Conservation (phyloP, 2,888 invertebrate genomes). For the Xestia sexstrigata region DNA sequence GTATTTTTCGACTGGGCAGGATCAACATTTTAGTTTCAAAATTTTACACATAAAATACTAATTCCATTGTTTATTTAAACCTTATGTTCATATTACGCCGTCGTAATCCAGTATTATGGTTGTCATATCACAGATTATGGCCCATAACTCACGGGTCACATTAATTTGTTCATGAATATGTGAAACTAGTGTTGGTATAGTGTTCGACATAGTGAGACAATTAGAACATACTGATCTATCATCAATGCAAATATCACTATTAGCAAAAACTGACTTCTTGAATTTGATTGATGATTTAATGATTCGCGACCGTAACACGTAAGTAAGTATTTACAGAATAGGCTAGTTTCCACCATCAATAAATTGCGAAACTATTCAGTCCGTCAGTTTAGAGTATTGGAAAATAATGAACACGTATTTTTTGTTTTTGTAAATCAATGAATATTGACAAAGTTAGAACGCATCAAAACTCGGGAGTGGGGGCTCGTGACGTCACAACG, state of each 20-base stretch:
- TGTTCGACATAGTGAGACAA: not conserved
- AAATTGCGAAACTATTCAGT: too few relatives aligned
- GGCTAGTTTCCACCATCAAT: too few relatives aligned
- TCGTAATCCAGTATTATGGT: constrained; percentile 35
- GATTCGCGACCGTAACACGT: too few relatives aligned
- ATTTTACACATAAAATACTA: not conserved
- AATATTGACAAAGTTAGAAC: too few relatives aligned
- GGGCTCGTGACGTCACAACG: too few relatives aligned
- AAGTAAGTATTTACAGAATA: too few relatives aligned
- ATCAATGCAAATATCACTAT: not conserved
- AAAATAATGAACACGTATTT: too few relatives aligned
- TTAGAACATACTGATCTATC: not conserved
- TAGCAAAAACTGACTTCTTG: too few relatives aligned
- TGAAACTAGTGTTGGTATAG: constrained; percentile 2
- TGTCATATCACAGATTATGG: constrained; percentile 24
- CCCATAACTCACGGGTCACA: constrained; percentile 4
- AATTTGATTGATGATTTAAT: too few relatives aligned
- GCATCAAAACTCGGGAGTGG: too few relatives aligned
- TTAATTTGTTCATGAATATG: constrained; percentile 42
- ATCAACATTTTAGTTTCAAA: not conserved
- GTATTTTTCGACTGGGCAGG: not conserved
- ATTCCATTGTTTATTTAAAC: constrained; percentile 13
- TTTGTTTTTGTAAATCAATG: too few relatives aligned
- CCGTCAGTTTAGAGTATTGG: too few relatives aligned
- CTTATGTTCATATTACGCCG: constrained; percentile 18